Evolutionary conservation across 1,140 invertebrate species (phyloP).

Genomic region (Sinella curviseta): DNA sequence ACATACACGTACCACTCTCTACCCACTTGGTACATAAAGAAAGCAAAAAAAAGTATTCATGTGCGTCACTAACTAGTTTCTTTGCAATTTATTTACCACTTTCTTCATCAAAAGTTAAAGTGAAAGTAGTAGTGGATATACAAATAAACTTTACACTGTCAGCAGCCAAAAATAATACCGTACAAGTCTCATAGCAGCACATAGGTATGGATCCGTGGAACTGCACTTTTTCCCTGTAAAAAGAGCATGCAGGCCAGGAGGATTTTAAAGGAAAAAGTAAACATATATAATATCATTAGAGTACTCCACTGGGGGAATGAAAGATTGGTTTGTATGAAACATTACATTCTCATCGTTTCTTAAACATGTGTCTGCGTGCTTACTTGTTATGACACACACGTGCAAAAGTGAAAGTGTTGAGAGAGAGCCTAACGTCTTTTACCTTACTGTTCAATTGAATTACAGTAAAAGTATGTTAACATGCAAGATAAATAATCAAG

Average conservation of each 20-base stretch:
- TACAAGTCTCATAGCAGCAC: too few species aligned
- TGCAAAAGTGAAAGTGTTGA: too few species aligned
- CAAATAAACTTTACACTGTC: too few species aligned
- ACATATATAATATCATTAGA: conserved; percentile 8
- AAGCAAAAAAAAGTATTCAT: neutral
- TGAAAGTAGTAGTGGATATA: too few species aligned
- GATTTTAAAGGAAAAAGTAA: neutral
- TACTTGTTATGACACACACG: too few species aligned
- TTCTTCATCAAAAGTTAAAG: neutral
- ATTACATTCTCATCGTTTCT: neutral
- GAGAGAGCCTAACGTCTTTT: too few species aligned
- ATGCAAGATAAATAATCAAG: too few species aligned
- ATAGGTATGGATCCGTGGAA: too few species aligned
- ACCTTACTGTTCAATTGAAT: too few species aligned
- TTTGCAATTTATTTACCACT: neutral
- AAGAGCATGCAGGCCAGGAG: neutral
- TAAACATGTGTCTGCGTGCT: neutral
- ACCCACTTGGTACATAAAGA: too few species aligned
- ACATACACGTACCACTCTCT: neutral
- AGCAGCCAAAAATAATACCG: too few species aligned
- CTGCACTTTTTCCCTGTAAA: neutral
- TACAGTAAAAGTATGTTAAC: too few species aligned
- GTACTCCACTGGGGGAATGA: conserved; percentile 11
- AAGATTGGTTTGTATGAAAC: conserved; percentile 1
- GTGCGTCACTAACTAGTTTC: neutral